Evolutionary conservation across 2,113 vertebrate genomes (phyloP).

Genomic region (Daubentonia madagascariensis): DNA sequence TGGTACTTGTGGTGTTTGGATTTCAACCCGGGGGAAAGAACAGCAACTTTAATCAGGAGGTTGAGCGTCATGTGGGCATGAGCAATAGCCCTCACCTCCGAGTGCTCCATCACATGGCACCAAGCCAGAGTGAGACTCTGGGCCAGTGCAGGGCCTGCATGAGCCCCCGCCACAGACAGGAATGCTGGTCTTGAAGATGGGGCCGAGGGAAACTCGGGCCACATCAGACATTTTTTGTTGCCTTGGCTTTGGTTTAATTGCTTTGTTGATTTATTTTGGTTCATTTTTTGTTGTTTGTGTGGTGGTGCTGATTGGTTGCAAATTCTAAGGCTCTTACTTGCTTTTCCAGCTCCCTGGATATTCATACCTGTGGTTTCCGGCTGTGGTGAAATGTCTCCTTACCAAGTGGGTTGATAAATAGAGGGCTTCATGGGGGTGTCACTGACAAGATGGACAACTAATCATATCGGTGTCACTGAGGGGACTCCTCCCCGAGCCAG

Average conservation of each 20-base stretch:
- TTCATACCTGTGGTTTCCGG: neutral
- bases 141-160: too few relatives aligned
- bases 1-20: fast-evolving
- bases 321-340: neutral
- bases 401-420: neutral
- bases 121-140: neutral
- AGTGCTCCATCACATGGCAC: fast-evolving
- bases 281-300: neutral
- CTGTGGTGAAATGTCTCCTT: neutral
- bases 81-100: fast-evolving
- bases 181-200: neutral
- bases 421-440: neutral
- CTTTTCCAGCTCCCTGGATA: neutral
- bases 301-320: neutral
- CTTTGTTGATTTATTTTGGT: neutral
- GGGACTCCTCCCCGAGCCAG: neutral
- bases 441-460: neutral
- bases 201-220: neutral
- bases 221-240: fast-evolving
- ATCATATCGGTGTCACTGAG: neutral
- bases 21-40: neutral
- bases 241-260: neutral
- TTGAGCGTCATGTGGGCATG: neutral
- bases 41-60: neutral
- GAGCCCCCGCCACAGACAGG: neutral